Evolutionary conservation across 2,113 vertebrate species (phyloP).

Genomic region (Cryptotis parvus): DNA sequence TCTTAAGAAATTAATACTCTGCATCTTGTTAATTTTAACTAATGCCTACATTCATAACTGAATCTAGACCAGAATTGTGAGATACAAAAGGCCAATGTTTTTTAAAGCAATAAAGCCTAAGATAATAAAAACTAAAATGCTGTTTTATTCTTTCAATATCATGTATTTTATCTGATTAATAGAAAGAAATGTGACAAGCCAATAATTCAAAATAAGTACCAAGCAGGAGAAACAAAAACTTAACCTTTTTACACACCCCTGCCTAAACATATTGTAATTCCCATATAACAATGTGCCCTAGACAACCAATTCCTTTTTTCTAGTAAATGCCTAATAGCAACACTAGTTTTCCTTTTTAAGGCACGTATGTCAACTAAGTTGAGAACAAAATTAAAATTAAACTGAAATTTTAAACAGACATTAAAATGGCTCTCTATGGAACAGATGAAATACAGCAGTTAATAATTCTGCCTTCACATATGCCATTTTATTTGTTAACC

Average conservation of each 20-base stretch:
- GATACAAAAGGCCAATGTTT: conserved; percentile 86
- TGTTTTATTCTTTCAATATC: conserved; percentile 80
- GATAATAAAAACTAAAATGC: conserved; percentile 82
- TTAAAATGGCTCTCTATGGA: conserved; percentile 88
- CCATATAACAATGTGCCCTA: conserved; percentile 91
- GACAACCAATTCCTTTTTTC: conserved; percentile 87
- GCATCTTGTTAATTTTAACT: conserved; percentile 88
- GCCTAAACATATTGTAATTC: conserved; percentile 90
- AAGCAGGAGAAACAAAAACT: conserved; percentile 90
- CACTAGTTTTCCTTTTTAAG: conserved; percentile 95
- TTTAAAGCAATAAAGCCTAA: conserved; percentile 84
- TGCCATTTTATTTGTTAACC: conserved; percentile 83
- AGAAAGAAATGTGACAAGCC: conserved; percentile 85
- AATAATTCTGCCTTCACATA: conserved; percentile 82
- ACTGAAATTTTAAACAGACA: conserved; percentile 86
- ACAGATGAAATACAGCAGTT: conserved; percentile 87
- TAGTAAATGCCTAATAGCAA: conserved; percentile 88
- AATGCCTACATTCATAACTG: conserved; percentile 90
- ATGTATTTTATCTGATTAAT: conserved; percentile 82
- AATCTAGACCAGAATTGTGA: conserved; percentile 90
- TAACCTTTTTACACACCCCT: conserved; percentile 93
- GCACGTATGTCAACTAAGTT: conserved; percentile 94
- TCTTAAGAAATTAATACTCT: conserved; percentile 89
- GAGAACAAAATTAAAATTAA: conserved; percentile 86
- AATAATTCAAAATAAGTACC: conserved; percentile 84